These are phyloP conservation scores for Gnathonemus echidnorhynchus DNA, from an alignment of 2,113 vertebrate species.

Conservation along the genomic window DNA sequence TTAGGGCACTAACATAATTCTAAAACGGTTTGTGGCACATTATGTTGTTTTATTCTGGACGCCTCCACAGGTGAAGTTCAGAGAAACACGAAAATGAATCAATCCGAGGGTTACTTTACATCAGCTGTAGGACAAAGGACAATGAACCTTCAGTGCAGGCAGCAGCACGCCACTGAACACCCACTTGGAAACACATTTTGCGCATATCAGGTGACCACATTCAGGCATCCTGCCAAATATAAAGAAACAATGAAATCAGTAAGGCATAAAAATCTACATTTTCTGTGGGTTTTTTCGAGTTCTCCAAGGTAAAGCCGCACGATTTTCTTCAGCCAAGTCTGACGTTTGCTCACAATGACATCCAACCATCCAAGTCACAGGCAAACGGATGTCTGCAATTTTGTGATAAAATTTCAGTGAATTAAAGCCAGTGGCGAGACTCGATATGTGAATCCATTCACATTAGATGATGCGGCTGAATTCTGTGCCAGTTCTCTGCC, in stretches of 20 bases:
- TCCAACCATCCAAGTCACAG: background rate
- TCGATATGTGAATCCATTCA: background rate
- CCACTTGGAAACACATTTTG: background rate
- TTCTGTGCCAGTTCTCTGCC: background rate
- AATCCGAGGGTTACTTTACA: background rate
- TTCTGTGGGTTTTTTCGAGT: background rate
- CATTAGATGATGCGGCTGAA: background rate
- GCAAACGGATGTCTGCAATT: background rate
- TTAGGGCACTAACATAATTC: background rate
- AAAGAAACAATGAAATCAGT: background rate
- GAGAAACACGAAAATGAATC: background rate
- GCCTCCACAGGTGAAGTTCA: background rate
- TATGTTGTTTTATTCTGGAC: background rate
- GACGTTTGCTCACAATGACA: background rate
- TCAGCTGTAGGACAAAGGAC: background rate
- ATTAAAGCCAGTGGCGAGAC: background rate
- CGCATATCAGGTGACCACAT: background rate
- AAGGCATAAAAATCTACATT: background rate
- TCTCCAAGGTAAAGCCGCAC: background rate
- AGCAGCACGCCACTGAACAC: background rate
- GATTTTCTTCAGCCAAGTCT: background rate
- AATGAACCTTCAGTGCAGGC: background rate
- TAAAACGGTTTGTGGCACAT: background rate
- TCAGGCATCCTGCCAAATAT: background rate
- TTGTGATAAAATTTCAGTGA: background rate